Conservation (phyloP, 2,113 vertebrate genomes). For the Amazona vittata region DNA sequence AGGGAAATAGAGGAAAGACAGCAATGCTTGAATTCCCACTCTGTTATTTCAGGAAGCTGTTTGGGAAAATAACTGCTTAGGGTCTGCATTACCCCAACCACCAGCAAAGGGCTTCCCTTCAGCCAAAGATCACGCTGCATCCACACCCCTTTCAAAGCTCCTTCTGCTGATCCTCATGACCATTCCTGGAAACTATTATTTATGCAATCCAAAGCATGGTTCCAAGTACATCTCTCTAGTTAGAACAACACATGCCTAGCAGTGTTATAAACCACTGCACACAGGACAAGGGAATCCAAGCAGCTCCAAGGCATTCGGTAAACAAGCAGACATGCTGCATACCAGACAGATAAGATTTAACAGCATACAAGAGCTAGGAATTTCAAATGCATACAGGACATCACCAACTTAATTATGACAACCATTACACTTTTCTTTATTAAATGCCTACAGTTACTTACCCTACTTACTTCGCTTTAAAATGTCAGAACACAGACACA, state of each 20-base stretch:
- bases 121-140: not conserved
- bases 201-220: not conserved
- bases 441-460: not conserved
- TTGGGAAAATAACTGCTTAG: not conserved
- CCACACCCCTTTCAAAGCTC: not conserved
- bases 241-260: not conserved
- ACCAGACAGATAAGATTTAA: not conserved
- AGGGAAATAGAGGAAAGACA: not conserved
- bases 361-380: not conserved
- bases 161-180: slow-evolving; percentile 16
- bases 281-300: not conserved
- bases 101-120: not conserved
- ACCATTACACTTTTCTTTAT: not conserved
- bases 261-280: not conserved
- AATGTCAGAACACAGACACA: not conserved
- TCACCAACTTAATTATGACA: not conserved
- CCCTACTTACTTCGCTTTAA: not conserved
- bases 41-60: not conserved
- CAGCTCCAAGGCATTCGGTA: slow-evolving; percentile 6
- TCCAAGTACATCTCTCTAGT: not conserved
- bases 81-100: not conserved
- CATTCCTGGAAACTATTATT: slow-evolving; percentile 42
- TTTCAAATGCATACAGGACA: not conserved
- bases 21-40: not conserved
- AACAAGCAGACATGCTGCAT: slow-evolving; percentile 4